Conservation (phyloP, 2,888 invertebrate species). For the Platypus cylindrus region DNA sequence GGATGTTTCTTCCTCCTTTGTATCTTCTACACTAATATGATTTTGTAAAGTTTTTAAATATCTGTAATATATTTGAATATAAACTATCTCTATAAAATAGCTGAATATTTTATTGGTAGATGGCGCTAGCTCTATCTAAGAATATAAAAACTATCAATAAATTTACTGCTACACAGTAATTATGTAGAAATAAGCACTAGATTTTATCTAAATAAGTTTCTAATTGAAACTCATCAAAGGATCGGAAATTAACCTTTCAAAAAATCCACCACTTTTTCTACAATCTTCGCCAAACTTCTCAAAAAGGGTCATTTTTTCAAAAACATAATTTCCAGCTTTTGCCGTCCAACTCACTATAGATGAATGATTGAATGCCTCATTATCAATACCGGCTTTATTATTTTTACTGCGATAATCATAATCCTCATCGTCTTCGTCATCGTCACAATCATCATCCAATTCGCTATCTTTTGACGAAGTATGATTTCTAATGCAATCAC, state of each 20-base stretch:
- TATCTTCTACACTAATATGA: slow-evolving; percentile 34
- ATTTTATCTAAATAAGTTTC: too few species aligned
- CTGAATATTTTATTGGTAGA: too few species aligned
- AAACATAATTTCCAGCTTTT: slow-evolving; percentile 66
- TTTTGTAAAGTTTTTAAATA: slow-evolving; percentile 43
- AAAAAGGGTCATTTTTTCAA: slow-evolving; percentile 65
- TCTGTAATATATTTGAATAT: slow-evolving; percentile 29
- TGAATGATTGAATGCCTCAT: slow-evolving; percentile 31
- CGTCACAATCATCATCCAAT: slow-evolving; percentile 22
- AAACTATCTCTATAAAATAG: too few species aligned
- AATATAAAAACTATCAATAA: too few species aligned
- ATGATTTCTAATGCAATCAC: slow-evolving; percentile 26
- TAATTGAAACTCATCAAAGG: too few species aligned
- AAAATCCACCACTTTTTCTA: slow-evolving; percentile 29
- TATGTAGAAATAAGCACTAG: too few species aligned
- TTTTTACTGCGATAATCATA: slow-evolving; percentile 18
- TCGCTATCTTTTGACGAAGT: slow-evolving; percentile 19
- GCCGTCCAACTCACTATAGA: slow-evolving; percentile 57
- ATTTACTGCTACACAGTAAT: too few species aligned
- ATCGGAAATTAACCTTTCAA: slow-evolving; percentile 35
- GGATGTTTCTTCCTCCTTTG: slow-evolving; percentile 67
- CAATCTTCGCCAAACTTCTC: slow-evolving; percentile 48
- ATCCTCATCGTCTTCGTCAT: slow-evolving; percentile 20
- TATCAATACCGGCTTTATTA: slow-evolving; percentile 28
- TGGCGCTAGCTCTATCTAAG: too few species aligned